Percentiles rank a stretch among this genome's conserved stretches.
These are phyloP conservation scores for Xestobium rufovillosum DNA, from an alignment of 2,888 invertebrate genomes.

Conservation along the genomic window DNA sequence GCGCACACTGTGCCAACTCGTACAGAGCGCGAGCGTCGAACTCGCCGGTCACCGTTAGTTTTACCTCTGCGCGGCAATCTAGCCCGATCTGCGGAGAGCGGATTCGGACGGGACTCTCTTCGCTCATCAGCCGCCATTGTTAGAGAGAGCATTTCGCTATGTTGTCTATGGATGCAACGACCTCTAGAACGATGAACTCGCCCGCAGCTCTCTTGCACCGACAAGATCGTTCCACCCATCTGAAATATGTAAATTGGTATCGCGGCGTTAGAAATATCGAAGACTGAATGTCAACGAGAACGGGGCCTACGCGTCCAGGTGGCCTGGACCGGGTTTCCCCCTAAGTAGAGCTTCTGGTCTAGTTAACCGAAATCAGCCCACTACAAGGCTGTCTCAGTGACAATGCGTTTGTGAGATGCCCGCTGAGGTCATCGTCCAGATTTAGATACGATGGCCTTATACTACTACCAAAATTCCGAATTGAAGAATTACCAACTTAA, in stretches of 20 bases:
- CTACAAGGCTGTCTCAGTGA: too few species aligned
- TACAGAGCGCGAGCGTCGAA: conserved; percentile 25
- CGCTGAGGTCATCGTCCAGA: too few species aligned
- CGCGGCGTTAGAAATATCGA: conserved; percentile 1
- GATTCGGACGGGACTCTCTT: too few species aligned
- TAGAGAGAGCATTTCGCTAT: conserved; percentile 12
- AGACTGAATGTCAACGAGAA: too few species aligned
- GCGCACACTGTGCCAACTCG: not conserved
- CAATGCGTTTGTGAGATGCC: too few species aligned
- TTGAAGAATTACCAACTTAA: too few species aligned
- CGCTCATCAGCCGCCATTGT: conserved; percentile 20
- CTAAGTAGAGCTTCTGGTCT: too few species aligned
- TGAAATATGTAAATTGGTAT: not conserved
- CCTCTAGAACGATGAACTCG: conserved; percentile 31
- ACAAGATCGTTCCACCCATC: not conserved
- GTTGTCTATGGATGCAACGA: conserved; percentile 30
- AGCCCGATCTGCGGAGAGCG: conserved; percentile 1
- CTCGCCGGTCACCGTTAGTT: conserved; percentile 30
- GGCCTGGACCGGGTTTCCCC: too few species aligned
- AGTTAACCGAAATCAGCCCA: too few species aligned
- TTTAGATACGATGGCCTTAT: too few species aligned
- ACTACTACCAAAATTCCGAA: too few species aligned
- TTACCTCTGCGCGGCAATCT: conserved; percentile 23
- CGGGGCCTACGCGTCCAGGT: too few species aligned
- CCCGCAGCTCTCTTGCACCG: conserved; percentile 4